These are phyloP conservation scores for Agrotis clavis DNA, from an alignment of 2,888 invertebrate species.

Conservation along the genomic window DNA sequence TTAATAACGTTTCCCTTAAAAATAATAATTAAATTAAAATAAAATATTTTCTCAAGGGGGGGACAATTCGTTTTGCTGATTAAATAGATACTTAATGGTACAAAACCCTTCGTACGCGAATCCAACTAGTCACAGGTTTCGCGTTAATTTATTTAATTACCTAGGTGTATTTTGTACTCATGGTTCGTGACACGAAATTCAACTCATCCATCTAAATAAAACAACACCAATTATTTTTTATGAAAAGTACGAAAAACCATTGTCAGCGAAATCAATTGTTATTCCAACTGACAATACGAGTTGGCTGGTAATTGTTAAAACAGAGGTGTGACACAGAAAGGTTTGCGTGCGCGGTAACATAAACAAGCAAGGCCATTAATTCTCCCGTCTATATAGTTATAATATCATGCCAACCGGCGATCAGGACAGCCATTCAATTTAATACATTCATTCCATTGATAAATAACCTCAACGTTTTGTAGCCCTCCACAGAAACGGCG, in stretches of 20 bases:
- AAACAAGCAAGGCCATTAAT: constrained; percentile 51
- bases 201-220: neutral
- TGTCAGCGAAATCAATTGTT: neutral
- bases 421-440: constrained; percentile 55
- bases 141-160: no score
- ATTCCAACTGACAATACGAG: constrained; percentile 28
- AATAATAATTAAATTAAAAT: no score
- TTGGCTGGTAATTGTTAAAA: constrained; percentile 38
- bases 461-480: constrained; percentile 36
- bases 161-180: no score
- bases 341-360: constrained; percentile 59
- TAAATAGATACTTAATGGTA: no score
- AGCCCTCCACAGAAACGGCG: constrained; percentile 8
- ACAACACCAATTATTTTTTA: neutral
- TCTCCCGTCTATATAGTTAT: constrained; percentile 41
- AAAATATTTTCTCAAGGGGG: no score
- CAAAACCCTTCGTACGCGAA: no score
- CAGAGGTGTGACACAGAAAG: constrained; percentile 60
- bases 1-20: no score
- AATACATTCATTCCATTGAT: constrained; percentile 57
- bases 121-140: no score
- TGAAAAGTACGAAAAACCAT: neutral
- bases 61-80: no score
- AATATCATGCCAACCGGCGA: constrained; percentile 59
- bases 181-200: neutral